phyloP scores from a whole-genome alignment of 2,113 vertebrate species.

The Struthidea cinerea region DNA sequence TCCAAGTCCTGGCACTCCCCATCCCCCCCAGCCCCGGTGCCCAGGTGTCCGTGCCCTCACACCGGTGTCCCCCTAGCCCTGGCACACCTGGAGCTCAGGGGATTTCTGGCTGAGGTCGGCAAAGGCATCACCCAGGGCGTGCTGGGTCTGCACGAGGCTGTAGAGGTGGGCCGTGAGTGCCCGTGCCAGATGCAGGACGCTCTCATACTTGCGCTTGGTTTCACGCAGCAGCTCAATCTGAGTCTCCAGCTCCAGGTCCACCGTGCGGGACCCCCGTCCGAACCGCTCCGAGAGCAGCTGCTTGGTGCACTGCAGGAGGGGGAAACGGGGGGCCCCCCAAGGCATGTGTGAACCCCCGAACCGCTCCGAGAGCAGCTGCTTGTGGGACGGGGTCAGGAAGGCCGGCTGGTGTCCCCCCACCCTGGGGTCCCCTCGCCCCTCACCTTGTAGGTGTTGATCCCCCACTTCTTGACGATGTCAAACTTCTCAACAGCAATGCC shows the following conservation, averaged over 20 bases:
- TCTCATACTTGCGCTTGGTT: constrained; percentile 95
- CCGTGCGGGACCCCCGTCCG: constrained; percentile 89
- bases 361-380: constrained; percentile 85
- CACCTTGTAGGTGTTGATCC: constrained; percentile 97
- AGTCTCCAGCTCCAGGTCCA: constrained; percentile 94
- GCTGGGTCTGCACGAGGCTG: constrained; percentile 97
- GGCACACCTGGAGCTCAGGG: constrained; percentile 82
- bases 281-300: constrained; percentile 94
- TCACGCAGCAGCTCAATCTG: constrained; percentile 94
- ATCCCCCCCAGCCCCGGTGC: background rate
- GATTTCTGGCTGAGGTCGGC: constrained; percentile 99
- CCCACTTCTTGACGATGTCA: constrained; percentile 92
- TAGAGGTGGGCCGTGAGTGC: constrained; percentile 92
- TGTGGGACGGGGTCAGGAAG: background rate
- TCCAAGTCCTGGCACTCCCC: background rate
- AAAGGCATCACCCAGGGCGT: constrained; percentile 91
- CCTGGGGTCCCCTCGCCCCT: background rate
- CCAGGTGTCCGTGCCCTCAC: background rate
- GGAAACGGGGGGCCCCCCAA: constrained; percentile 55
- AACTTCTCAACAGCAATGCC: constrained; percentile 94
- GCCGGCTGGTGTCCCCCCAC: accelerated
- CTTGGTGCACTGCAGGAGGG: constrained; percentile 84
- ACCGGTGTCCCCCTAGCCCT: background rate
- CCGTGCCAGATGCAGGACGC: constrained; percentile 84
- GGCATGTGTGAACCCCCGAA: constrained; percentile 54